Evolutionary conservation across 2,888 invertebrate genomes (phyloP), one percentile per base, ranked within the genome.

Genomic region (Hypomecis atomaria): DNA sequence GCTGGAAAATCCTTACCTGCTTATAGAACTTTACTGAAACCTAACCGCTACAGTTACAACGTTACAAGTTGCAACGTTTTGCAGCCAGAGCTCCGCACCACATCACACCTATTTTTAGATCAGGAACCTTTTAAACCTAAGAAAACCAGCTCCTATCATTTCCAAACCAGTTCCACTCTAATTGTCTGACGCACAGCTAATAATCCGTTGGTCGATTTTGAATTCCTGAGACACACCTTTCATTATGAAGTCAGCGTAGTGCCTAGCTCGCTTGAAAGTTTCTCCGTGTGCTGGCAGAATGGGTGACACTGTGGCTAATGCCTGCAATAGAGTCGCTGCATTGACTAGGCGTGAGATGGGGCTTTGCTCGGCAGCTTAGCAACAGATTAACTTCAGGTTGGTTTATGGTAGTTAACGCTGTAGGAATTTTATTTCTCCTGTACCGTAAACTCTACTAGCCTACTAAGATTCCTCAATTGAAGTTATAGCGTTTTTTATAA

Each of bases 171-270:
- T 65, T 52, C 53, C 57, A 56, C 44, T 59, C 40, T 64, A 59
- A 67, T 62, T 62, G 59, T 59, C 59, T 59, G 64, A 67, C 67
- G 59, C 63, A 62, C 59, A 33, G 36, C 54, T 57, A 60, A 63
- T 65, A 67, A 57, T 65, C 66, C 65, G 69, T 65, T 60, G 43
- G 62, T 64, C 45, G 50, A 69, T 67, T 69, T 70, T 61, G 78
- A 85, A 90, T 89, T 87, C 87, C 86, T 81, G 23, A 65, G 86
- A 84, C 88, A 88, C 89, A 84, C 90, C 90, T 90, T 82, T 85
- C 83, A 84, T 87, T 88, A 88, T 83, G 85, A 81, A 90, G 89
- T 89, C 89, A 86, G 81, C 81, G 73, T 79, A 78, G 62, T 76
- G 76, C 78, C 78, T 83, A 83, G 81, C 79, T 75, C 76, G 77